phyloP scores from a whole-genome alignment of 2,113 vertebrate species.

The Polypterus bichir region DNA sequence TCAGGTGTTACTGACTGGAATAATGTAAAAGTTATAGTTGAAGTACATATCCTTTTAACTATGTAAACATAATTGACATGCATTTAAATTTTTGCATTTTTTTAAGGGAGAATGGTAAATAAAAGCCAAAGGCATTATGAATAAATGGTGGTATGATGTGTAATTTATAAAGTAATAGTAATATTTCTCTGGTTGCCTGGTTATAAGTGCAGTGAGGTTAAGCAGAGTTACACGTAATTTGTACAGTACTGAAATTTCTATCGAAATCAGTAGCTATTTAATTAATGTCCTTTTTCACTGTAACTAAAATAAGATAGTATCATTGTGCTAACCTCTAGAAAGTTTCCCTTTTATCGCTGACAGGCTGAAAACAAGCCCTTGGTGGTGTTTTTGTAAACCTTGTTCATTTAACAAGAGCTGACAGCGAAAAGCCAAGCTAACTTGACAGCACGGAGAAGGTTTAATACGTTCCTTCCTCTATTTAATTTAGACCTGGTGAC shows the following conservation, averaged over 20 bases:
- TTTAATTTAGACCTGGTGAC: constrained; percentile 23
- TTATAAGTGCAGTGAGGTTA: too few relatives aligned
- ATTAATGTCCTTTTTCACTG: constrained; percentile 1
- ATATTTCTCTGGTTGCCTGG: too few relatives aligned
- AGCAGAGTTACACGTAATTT: not conserved
- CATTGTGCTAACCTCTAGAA: constrained; percentile 4
- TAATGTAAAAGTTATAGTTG: too few relatives aligned
- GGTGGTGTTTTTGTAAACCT: constrained; percentile 25
- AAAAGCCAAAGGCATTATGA: too few relatives aligned
- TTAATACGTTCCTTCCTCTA: constrained; percentile 25
- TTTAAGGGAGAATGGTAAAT: too few relatives aligned
- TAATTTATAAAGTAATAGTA: too few relatives aligned
- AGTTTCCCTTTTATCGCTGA: constrained; percentile 12
- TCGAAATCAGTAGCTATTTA: not conserved
- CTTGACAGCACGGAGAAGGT: constrained; percentile 21
- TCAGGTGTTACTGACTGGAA: too few relatives aligned
- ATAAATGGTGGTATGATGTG: too few relatives aligned
- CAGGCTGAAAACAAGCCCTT: constrained; percentile 19
- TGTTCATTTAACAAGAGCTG: constrained; percentile 28
- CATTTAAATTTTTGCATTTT: too few relatives aligned
- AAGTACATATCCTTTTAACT: too few relatives aligned
- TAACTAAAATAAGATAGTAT: constrained; percentile 2
- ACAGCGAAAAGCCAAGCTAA: constrained; percentile 18
- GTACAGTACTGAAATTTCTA: not conserved
- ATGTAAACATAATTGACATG: too few relatives aligned